Evolutionary conservation across 2,113 vertebrate genomes (phyloP), one percentile per base, ranked within the genome.

Genomic region (Mirza zaza): DNA sequence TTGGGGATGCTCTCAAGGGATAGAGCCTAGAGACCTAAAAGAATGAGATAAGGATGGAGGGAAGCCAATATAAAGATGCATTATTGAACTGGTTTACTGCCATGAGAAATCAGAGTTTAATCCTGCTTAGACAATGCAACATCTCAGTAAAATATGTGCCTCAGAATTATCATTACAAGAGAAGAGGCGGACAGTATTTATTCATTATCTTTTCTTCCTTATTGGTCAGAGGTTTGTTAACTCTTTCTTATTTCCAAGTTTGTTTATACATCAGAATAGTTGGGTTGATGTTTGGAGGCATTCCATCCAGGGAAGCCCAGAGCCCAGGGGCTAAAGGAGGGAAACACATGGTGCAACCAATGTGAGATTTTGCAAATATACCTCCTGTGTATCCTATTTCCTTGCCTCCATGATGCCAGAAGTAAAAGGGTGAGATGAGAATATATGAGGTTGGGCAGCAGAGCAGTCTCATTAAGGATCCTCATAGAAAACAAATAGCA

Each of bases 341-440:
- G 2, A 77, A 70, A 6, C 0, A 3, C 3, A 2, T 1, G 6
- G 2, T 57, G 23, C 14, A 23, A 6, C 2, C 21, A 3, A 4
- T 20, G 5, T 21, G 34, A 70, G 27, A 29, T 32, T 18, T 25
- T 48, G 23, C 32, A 18, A 48, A 5, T 17, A 25, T 14, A 23
- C 14, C 25, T 2, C 0, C 68, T 48, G 27, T 7, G 2, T 18
- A 18, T 65, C 8, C 14, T n/a, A 5, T 27, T 3, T 1, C 13
- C 23, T 68, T 5, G 3, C 10, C 18, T 75, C 63, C 18, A 5
- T 2, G 6, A 57, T 25, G 21, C 11, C 17, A 73, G 4, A 8
- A 55, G n/a, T 42, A 17, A 75, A 90, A 71, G 1, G 2, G 8
- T 68, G 5, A 20, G 15, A 29, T 68, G 5, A 77, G 12, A 23